Percentiles rank a stretch among this genome's conserved stretches.
Conservation (phyloP, 2,888 invertebrate genomes). For the Orthosia incerta region DNA sequence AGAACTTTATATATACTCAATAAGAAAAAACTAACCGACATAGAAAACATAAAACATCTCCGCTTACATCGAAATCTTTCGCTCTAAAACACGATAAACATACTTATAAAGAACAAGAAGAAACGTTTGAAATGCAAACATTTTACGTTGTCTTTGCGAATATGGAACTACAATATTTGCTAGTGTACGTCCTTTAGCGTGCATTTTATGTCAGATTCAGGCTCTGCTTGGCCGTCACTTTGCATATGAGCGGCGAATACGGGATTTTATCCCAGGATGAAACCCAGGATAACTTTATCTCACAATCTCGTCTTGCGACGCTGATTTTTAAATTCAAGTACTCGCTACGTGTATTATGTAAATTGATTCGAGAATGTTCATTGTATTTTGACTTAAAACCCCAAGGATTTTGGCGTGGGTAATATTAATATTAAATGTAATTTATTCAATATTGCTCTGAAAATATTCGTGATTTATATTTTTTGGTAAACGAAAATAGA, state of each 20-base stretch:
- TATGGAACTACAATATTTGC: constrained; percentile 68
- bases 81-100: constrained; percentile 29
- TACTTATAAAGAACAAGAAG: constrained; percentile 56
- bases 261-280: constrained; percentile 77
- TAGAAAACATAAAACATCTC: neutral
- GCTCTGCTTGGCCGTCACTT: constrained; percentile 74
- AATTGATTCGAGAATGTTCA: constrained; percentile 79
- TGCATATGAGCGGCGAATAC: constrained; percentile 77
- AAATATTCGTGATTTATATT: constrained; percentile 41
- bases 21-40: neutral
- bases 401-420: constrained; percentile 57
- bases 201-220: constrained; percentile 79
- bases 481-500: constrained; percentile 24
- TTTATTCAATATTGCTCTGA: constrained; percentile 55
- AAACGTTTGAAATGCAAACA: constrained; percentile 63
- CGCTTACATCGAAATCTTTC: constrained; percentile 25
- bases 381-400: constrained; percentile 70
- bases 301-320: constrained; percentile 76
- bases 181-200: constrained; percentile 70
- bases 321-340: constrained; percentile 83
- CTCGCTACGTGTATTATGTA: constrained; percentile 80
- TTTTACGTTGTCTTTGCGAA: constrained; percentile 70
- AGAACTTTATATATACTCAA: neutral
- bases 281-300: constrained; percentile 81
- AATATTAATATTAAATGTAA: constrained; percentile 58